phyloP scores from a whole-genome alignment of 2,888 invertebrate species.

The Trichopria drosophilae region DNA sequence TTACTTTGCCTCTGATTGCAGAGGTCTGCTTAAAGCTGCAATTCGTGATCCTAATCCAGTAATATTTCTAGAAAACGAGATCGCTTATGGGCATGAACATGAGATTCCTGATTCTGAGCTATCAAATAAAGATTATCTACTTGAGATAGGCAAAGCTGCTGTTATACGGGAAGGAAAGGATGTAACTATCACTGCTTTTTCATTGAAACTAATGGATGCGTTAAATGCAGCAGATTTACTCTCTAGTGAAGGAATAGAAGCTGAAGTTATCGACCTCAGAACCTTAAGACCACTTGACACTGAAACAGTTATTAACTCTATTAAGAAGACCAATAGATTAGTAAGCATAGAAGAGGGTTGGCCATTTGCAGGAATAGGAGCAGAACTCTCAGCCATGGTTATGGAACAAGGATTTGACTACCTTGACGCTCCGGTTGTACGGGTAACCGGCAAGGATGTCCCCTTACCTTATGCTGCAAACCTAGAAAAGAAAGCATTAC shows the following conservation, averaged over 20 bases:
- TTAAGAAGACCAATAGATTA: slow-evolving; percentile 9
- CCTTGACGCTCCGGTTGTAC: slow-evolving; percentile 9
- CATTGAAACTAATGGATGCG: slow-evolving; percentile 5
- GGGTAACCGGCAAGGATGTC: slow-evolving; percentile 8
- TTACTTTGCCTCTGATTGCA: slow-evolving; percentile 8
- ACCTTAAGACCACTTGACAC: slow-evolving; percentile 10
- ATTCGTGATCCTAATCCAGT: slow-evolving; percentile 7
- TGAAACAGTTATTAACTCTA: slow-evolving; percentile 8
- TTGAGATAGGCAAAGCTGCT: slow-evolving; percentile 14
- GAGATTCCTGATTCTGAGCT: slow-evolving; percentile 10
- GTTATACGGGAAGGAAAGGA: background rate
- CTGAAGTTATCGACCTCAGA: slow-evolving; percentile 11
- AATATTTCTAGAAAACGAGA: slow-evolving; percentile 11
- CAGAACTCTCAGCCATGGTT: slow-evolving; percentile 5
- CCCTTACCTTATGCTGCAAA: slow-evolving; percentile 13
- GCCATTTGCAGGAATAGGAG: slow-evolving; percentile 7
- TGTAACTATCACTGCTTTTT: slow-evolving; percentile 5
- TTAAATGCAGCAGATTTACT: slow-evolving; percentile 7
- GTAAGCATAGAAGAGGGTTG: slow-evolving; percentile 11
- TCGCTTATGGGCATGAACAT: background rate
- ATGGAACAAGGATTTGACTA: slow-evolving; percentile 9
- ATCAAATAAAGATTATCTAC: slow-evolving; percentile 10
- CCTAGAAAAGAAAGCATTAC: slow-evolving; percentile 13
- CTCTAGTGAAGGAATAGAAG: background rate
- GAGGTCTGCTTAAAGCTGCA: slow-evolving; percentile 6